phyloP scores from a whole-genome alignment of 1,140 invertebrate genomes.

The Drosophila repletoides region DNA sequence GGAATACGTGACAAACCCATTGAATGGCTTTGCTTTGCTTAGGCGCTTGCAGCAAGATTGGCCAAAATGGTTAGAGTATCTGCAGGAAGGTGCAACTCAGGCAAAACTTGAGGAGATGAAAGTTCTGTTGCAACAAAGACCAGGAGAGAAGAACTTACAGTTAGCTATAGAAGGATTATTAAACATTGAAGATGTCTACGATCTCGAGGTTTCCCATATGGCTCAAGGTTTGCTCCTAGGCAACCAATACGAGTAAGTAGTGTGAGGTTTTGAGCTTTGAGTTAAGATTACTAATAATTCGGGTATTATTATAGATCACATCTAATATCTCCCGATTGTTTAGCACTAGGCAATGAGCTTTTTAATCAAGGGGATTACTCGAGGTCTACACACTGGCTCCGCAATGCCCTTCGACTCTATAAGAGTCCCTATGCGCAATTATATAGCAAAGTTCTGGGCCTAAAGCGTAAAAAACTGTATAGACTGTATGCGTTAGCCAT shows the following conservation, averaged over 20 bases:
- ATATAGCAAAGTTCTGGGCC: slow-evolving; percentile 21
- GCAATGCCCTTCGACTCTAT: slow-evolving; percentile 37
- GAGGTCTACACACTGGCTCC: slow-evolving; percentile 41
- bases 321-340: slow-evolving; percentile 31
- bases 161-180: slow-evolving; percentile 29
- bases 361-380: slow-evolving; percentile 25
- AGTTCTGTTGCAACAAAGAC: background rate
- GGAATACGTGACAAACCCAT: slow-evolving; percentile 41
- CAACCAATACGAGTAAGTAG: slow-evolving; percentile 28
- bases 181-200: slow-evolving; percentile 41
- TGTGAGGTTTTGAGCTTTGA: too few relatives aligned
- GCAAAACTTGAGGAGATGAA: slow-evolving; percentile 12
- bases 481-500: slow-evolving; percentile 35
- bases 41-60: slow-evolving; percentile 51
- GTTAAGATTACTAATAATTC: background rate
- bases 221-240: slow-evolving; percentile 34
- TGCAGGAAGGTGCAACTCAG: background rate
- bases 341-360: slow-evolving; percentile 25
- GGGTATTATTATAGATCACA: slow-evolving; percentile 14
- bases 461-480: slow-evolving; percentile 31
- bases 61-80: slow-evolving; percentile 48
- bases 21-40: slow-evolving; percentile 40
- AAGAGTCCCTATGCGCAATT: slow-evolving; percentile 3
- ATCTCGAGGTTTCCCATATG: slow-evolving; percentile 47
- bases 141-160: slow-evolving; percentile 18